Percentiles rank a stretch among this genome's conserved stretches.
phyloP scores from a whole-genome alignment of 1,140 invertebrate genomes.

The Maconellicoccus hirsutus region DNA sequence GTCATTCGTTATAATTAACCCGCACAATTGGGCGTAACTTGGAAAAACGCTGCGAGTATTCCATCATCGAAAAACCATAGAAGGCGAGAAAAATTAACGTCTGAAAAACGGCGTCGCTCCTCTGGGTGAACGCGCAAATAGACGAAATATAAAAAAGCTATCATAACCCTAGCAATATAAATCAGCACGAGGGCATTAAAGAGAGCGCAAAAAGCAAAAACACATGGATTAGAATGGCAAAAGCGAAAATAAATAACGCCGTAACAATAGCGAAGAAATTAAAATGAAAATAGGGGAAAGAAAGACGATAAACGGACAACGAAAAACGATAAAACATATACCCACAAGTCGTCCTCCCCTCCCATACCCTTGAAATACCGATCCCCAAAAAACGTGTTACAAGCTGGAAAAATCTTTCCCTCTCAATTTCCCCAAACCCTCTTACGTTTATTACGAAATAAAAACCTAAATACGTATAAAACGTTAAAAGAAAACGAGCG shows the following conservation, averaged over 20 bases:
- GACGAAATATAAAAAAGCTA: conserved; percentile 2
- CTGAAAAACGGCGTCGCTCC: no score
- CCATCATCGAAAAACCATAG: no score
- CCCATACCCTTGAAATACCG: no score
- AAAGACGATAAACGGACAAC: not conserved
- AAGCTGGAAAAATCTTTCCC: not conserved
- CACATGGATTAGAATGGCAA: not conserved
- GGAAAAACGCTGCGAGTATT: no score
- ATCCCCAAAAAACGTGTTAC: not conserved
- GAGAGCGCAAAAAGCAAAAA: conserved; percentile 1
- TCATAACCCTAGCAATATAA: not conserved
- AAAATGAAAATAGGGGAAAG: not conserved
- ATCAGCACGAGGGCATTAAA: not conserved
- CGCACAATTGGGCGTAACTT: no score
- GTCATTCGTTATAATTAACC: no score
- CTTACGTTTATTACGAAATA: not conserved
- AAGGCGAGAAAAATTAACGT: no score
- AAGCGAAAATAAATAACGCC: not conserved
- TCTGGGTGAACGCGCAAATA: no score
- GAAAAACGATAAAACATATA: not conserved
- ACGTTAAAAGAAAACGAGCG: not conserved
- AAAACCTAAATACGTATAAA: not conserved
- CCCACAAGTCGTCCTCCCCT: not conserved
- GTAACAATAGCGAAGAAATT: not conserved
- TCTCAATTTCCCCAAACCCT: no score